Evolutionary conservation across 2,797 vertebrate genomes (phyloP).

Genomic region (Valencia hispanica): DNA sequence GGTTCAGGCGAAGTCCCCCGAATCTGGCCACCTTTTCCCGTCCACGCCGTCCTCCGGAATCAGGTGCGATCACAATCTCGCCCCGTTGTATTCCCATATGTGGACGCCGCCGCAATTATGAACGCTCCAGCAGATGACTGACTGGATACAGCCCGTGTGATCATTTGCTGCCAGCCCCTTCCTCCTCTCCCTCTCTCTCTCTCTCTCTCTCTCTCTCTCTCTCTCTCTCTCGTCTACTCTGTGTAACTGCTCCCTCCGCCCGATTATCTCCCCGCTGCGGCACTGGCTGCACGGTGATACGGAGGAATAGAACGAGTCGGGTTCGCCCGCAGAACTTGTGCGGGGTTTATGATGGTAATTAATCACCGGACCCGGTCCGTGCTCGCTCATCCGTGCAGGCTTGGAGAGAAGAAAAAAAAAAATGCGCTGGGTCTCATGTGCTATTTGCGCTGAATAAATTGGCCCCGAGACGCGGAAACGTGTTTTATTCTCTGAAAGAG

Average conservation of each 20-base stretch:
- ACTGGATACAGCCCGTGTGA: constrained; percentile 65
- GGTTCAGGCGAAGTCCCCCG: constrained; percentile 48
- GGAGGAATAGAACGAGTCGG: constrained; percentile 55
- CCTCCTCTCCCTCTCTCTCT: constrained; percentile 33
- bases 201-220: constrained; percentile 22
- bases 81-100: constrained; percentile 79
- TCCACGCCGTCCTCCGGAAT: constrained; percentile 47
- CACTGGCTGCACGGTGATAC: constrained; percentile 65
- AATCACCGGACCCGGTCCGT: constrained; percentile 46
- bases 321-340: constrained; percentile 67
- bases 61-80: constrained; percentile 68
- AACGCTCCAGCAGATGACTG: constrained; percentile 70
- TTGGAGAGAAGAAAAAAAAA: not conserved
- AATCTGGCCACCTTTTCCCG: constrained; percentile 36
- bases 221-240: constrained; percentile 31
- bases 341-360: constrained; percentile 62
- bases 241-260: constrained; percentile 73
- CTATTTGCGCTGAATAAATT: constrained; percentile 64
- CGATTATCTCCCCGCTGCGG: constrained; percentile 78
- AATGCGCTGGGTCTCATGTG: constrained; percentile 40
- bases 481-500: constrained; percentile 42
- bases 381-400: constrained; percentile 48
- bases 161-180: constrained; percentile 68
- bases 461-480: constrained; percentile 43
- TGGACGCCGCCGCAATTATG: constrained; percentile 64